Conservation (phyloP, 2,888 invertebrate species). For the Alentia gelatinosa region DNA sequence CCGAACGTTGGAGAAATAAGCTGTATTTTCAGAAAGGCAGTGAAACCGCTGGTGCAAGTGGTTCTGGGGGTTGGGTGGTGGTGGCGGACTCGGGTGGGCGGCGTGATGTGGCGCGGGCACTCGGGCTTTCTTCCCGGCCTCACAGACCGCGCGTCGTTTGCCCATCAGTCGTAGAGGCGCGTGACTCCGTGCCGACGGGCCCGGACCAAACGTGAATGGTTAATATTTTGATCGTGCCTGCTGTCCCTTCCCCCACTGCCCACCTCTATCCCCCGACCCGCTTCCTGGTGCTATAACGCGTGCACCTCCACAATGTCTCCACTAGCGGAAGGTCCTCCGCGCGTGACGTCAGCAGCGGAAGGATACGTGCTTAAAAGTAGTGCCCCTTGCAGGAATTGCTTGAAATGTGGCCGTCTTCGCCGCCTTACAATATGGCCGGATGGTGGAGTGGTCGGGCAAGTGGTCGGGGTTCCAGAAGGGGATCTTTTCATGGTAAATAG, state of each 20-base stretch:
- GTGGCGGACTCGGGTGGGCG: too few relatives aligned
- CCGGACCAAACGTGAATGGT: background rate
- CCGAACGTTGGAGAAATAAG: too few relatives aligned
- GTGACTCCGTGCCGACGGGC: background rate
- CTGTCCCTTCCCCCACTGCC: background rate
- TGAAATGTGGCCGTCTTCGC: background rate
- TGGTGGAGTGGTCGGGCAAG: background rate
- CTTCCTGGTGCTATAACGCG: background rate
- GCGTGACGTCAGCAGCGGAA: conserved; percentile 10
- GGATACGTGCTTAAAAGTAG: conserved; percentile 37
- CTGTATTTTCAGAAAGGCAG: too few relatives aligned
- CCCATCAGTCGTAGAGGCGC: background rate
- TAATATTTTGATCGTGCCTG: conserved; percentile 30
- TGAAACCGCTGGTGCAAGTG: too few relatives aligned
- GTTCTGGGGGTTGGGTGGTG: too few relatives aligned
- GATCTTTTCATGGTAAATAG: too few relatives aligned
- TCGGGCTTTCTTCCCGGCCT: background rate
- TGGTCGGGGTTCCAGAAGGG: too few relatives aligned
- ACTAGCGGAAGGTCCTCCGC: background rate
- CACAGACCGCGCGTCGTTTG: background rate
- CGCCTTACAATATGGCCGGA: background rate
- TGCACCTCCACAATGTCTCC: background rate
- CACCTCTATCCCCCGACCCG: too few relatives aligned
- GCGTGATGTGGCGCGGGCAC: too few relatives aligned
- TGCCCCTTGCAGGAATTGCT: background rate